A percentile compares a stretch with the other conserved stretches of the same genome.
Conservation (phyloP, 1,140 invertebrate genomes). For the Drosophila pectinifera region DNA sequence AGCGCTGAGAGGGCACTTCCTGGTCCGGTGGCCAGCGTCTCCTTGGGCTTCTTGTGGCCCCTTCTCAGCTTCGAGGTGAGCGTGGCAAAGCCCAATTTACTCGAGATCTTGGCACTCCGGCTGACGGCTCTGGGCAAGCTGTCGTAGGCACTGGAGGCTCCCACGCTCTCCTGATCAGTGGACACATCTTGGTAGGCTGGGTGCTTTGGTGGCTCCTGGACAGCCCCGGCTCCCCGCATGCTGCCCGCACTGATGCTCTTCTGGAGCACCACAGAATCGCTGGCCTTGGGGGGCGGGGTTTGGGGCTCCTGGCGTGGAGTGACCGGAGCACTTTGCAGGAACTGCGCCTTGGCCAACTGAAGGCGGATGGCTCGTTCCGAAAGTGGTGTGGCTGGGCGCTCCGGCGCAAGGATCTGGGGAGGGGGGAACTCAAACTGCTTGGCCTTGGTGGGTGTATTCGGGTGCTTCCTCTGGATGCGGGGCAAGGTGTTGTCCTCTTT, state of each 20-base stretch:
- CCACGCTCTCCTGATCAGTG: slow-evolving; percentile 76
- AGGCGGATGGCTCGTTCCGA: slow-evolving; percentile 86
- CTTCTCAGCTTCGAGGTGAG: slow-evolving; percentile 88
- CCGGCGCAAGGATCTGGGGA: slow-evolving; percentile 11
- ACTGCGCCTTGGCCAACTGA: slow-evolving; percentile 88
- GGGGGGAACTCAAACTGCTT: slow-evolving; percentile 76
- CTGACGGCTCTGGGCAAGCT: slow-evolving; percentile 72
- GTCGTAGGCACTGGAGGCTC: slow-evolving; percentile 67
- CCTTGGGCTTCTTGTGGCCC: slow-evolving; percentile 69
- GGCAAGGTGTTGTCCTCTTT: slow-evolving; percentile 70
- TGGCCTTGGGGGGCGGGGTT: slow-evolving; percentile 30
- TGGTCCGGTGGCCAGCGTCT: slow-evolving; percentile 19
- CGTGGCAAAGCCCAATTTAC: slow-evolving; percentile 87
- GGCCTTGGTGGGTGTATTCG: slow-evolving; percentile 69
- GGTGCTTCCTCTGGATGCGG: slow-evolving; percentile 66
- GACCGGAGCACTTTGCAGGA: slow-evolving; percentile 85
- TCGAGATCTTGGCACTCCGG: slow-evolving; percentile 72
- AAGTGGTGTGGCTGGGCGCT: slow-evolving; percentile 71
- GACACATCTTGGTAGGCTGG: slow-evolving; percentile 24
- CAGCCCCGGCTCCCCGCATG: slow-evolving; percentile 84
- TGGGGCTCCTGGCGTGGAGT: slow-evolving; percentile 55
- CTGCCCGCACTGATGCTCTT: slow-evolving; percentile 90
- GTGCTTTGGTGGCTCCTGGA: slow-evolving; percentile 26
- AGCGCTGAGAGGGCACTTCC: slow-evolving; percentile 71
- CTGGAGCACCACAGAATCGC: slow-evolving; percentile 31